Base-by-base conservation (phyloP, 2,797 vertebrate species). In the Iguana delicatissima region DNA sequence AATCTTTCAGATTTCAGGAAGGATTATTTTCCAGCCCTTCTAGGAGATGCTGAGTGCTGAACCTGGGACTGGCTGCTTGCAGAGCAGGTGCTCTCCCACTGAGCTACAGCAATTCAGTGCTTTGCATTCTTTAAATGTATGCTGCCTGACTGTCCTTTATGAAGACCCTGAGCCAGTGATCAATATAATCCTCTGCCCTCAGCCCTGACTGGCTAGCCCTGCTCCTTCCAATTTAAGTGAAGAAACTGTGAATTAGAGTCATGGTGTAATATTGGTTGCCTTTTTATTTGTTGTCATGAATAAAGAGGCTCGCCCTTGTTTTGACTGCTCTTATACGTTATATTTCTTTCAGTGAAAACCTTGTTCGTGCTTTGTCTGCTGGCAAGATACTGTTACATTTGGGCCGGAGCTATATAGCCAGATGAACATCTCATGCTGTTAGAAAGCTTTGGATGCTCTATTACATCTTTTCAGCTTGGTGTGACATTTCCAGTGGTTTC, bases 401-500 rank as follows among this genome's bases (percentile, higher is more conserved):
- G 0, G 35, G 22, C 32, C 79, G 29, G 3, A 50, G 38, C 67
- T 69, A 69, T 69, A 69, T 69, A 69, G 69, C 14, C 46, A 0
- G 1, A 16, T 42, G 62, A 18, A 64, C 0, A 1, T 14, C 0
- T 0, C 87, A 67, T 46, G 20, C 1, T 24, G 84, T 94, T 32
- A 88, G 52, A 72, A 84, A 88, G 52, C 0, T 3, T 87, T 85
- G 84, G 79, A 14, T 84, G 55, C 77, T 86, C 42, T 72, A 29
- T 77, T 93, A 3, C 18, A 74, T 82, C 67, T 57, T 86, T 83
- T 32, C 90, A 81, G 89, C 67, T 35, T n/a, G 0, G 92, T 67
- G 94, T 10, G 67, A 95, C 95, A 96, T 96, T 96, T 93, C 92
- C 91, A n/a, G 93, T 0, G 92, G 91, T 95, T 95, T 96, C 59